A percentile compares a stretch with the other conserved stretches of the same genome.
Evolutionary conservation across 2,888 invertebrate species (phyloP).

Genomic region (Xanthia togata): DNA sequence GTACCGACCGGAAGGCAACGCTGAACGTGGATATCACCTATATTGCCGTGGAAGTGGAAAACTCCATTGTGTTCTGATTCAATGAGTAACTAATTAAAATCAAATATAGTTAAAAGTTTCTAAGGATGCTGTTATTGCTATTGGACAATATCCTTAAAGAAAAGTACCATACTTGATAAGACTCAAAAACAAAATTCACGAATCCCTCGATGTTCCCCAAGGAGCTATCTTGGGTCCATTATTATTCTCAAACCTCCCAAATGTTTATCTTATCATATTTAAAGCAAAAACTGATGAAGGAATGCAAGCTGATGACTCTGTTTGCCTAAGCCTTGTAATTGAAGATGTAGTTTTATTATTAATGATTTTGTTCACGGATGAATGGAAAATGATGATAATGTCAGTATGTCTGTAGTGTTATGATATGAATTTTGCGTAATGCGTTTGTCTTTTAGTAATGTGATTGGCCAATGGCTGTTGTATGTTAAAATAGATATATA

Average conservation of each 20-base stretch:
- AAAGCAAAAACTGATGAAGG: neutral
- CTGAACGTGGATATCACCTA: conserved; percentile 51
- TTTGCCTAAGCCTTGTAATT: neutral
- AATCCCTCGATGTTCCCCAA: neutral
- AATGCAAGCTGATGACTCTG: neutral
- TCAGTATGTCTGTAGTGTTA: neutral
- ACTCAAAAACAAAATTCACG: neutral
- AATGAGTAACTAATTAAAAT: neutral
- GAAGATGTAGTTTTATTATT: neutral
- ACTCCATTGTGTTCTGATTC: conserved; percentile 22
- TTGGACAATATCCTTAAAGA: neutral
- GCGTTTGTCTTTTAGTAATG: neutral
- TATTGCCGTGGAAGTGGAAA: conserved; percentile 39
- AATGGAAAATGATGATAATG: neutral
- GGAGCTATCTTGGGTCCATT: conserved; percentile 23
- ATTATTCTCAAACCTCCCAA: neutral
- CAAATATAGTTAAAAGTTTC: neutral
- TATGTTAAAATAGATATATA: neutral
- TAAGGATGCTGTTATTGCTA: neutral
- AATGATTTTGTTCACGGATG: neutral
- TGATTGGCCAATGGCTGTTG: neutral
- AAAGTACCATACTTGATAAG: neutral
- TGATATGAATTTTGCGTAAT: no score
- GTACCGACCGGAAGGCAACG: conserved; percentile 36
- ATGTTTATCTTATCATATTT: neutral